phyloP scores from a whole-genome alignment of 1,140 invertebrate species.

The Penaeus vannamei region DNA sequence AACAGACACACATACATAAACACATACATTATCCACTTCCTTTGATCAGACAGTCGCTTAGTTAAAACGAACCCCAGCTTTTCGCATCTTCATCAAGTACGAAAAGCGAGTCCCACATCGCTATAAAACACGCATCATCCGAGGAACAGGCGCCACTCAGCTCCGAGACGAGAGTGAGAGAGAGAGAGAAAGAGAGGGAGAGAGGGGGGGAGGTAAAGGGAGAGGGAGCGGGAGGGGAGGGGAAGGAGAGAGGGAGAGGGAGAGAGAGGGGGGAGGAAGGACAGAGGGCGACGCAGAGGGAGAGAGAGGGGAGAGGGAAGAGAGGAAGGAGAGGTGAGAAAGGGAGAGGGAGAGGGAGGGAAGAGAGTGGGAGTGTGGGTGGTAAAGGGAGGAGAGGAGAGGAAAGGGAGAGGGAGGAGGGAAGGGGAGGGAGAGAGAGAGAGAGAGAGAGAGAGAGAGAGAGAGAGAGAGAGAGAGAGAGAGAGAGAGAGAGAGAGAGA shows the following conservation, averaged over 20 bases:
- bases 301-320: not conserved
- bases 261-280: not conserved
- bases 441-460: too few relatives aligned
- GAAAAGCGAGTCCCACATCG: too few relatives aligned
- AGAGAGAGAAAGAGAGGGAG: conserved; percentile 11
- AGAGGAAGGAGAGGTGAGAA: not conserved
- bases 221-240: too few relatives aligned
- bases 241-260: not conserved
- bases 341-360: not conserved
- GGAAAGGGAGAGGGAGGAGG: not conserved
- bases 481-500: conserved; percentile 11
- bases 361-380: not conserved
- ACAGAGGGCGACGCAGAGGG: not conserved
- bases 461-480: not conserved
- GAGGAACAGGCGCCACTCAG: too few relatives aligned
- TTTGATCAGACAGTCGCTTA: too few relatives aligned
- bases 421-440: not conserved
- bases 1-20: too few relatives aligned
- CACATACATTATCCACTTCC: too few relatives aligned
- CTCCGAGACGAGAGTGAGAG: not conserved
- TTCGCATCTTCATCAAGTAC: too few relatives aligned
- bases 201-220: not conserved
- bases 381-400: not conserved
- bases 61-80: too few relatives aligned
- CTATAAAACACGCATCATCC: too few relatives aligned